These are phyloP conservation scores for Leuctra nigra DNA, from an alignment of 2,888 invertebrate species.

Conservation along the genomic window DNA sequence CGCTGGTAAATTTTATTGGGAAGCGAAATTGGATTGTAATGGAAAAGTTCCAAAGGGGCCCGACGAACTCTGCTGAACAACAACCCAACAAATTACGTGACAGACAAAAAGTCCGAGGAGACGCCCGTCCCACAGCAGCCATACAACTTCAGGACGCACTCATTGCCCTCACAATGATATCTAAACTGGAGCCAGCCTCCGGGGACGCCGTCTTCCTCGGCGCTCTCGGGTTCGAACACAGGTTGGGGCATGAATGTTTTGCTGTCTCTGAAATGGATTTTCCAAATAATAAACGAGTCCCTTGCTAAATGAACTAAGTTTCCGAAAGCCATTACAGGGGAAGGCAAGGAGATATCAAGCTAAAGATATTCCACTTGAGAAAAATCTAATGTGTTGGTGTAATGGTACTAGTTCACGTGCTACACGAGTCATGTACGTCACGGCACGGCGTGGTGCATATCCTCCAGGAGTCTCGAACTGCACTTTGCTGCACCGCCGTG, in stretches of 20 bases:
- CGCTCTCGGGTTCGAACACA: conserved; percentile 8
- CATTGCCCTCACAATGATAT: conserved; percentile 1
- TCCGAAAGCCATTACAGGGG: conserved; percentile 15
- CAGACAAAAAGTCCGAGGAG: conserved; percentile 7
- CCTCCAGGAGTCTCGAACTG: too few species aligned
- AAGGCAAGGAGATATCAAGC: conserved; percentile 12
- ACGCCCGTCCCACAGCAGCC: neutral
- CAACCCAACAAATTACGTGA: conserved; percentile 4
- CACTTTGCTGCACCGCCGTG: conserved; percentile 3
- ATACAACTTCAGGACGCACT: neutral
- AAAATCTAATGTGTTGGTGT: conserved; percentile 12
- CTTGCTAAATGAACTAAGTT: conserved; percentile 18
- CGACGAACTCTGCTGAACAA: neutral
- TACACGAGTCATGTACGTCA: too few species aligned
- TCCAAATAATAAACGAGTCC: conserved; percentile 15
- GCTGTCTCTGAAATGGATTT: conserved; percentile 10
- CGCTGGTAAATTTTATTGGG: conserved; percentile 10
- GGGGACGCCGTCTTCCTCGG: neutral
- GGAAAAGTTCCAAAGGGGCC: conserved; percentile 9
- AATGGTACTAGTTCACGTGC: conserved; percentile 6
- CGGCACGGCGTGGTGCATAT: too few species aligned
- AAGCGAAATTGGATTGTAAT: conserved; percentile 14
- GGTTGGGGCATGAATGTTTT: conserved; percentile 13
- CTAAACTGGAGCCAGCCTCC: neutral
- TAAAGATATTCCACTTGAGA: conserved; percentile 12